A percentile compares a stretch with the other conserved stretches of the same genome.
These are phyloP conservation scores for Orthosia gothica DNA, from an alignment of 2,888 invertebrate genomes.

Conservation along the genomic window DNA sequence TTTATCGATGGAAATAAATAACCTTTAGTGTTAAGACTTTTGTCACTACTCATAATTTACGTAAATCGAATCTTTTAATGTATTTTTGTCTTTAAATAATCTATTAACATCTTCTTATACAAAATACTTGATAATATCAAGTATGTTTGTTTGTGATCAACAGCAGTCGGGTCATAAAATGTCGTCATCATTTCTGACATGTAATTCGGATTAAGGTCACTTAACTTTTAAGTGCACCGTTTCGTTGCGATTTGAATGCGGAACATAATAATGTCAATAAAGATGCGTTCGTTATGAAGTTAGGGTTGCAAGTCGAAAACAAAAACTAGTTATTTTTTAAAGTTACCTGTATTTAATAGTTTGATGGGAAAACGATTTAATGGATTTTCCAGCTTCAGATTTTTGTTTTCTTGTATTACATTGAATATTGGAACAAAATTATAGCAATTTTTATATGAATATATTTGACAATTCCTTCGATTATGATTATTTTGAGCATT, in stretches of 20 bases:
- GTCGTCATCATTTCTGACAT: constrained; percentile 47
- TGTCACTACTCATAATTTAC: constrained; percentile 36
- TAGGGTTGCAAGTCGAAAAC: constrained; percentile 62
- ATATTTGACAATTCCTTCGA: constrained; percentile 32
- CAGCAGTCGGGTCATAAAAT: constrained; percentile 64
- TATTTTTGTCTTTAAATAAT: constrained; percentile 43
- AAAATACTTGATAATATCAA: constrained; percentile 43
- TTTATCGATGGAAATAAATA: constrained; percentile 49
- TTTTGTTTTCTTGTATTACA: constrained; percentile 19
- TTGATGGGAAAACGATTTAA: constrained; percentile 45
- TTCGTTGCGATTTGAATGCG: constrained; percentile 55
- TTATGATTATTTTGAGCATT: constrained; percentile 36
- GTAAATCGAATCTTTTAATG: constrained; percentile 29
- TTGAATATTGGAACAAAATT: constrained; percentile 15
- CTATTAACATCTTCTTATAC: constrained; percentile 17
- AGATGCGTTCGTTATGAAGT: constrained; percentile 53
- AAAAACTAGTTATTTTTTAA: constrained; percentile 56
- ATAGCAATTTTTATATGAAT: constrained; percentile 35
- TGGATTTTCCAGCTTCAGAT: constrained; percentile 41
- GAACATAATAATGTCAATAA: constrained; percentile 50
- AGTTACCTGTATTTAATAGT: constrained; percentile 65
- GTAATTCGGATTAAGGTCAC: constrained; percentile 45
- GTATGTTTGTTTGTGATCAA: constrained; percentile 45
- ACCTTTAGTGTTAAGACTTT: constrained; percentile 57
- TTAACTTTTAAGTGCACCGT: constrained; percentile 48